A percentile compares a stretch with the other conserved stretches of the same genome.
Conservation (phyloP, 2,888 invertebrate genomes). For the Caenorhabditis sp. region DNA sequence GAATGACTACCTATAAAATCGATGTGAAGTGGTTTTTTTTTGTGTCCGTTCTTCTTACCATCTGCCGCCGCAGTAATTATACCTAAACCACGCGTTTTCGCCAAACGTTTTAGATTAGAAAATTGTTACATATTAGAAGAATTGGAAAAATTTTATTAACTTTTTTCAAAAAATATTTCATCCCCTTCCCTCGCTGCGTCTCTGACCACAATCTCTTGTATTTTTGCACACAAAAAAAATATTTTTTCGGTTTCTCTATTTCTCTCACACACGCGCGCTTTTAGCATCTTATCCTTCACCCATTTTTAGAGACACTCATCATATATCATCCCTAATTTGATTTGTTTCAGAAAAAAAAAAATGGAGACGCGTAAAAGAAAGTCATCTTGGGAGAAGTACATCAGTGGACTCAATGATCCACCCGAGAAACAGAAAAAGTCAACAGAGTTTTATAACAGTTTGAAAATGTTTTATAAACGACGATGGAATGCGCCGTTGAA, state of each 20-base stretch:
- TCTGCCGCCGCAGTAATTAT: neutral
- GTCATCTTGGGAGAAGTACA: slow-evolving; percentile 57
- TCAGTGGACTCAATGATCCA: slow-evolving; percentile 53
- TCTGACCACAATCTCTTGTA: neutral
- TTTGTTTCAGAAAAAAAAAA: no score
- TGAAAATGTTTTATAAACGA: slow-evolving; percentile 67
- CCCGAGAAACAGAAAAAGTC: slow-evolving; percentile 75
- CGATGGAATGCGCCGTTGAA: slow-evolving; percentile 74
- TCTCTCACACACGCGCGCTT: slow-evolving; percentile 4
- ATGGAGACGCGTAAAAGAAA: slow-evolving; percentile 60
- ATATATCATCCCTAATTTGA: neutral
- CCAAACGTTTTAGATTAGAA: neutral
- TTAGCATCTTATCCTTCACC: neutral
- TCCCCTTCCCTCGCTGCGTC: slow-evolving; percentile 10
- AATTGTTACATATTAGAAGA: no score
- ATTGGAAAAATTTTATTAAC: no score
- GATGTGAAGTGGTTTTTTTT: neutral
- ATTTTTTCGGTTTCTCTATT: slow-evolving; percentile 10
- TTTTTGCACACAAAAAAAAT: neutral
- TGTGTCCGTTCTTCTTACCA: neutral
- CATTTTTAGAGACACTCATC: neutral
- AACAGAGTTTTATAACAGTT: slow-evolving; percentile 60
- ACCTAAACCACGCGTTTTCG: neutral
- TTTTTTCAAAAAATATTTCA: no score
- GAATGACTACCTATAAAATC: neutral